Percentiles rank a stretch among this genome's conserved stretches.
Evolutionary conservation across 1,140 invertebrate species (phyloP).

Genomic region (Drosophila paulistorum): DNA sequence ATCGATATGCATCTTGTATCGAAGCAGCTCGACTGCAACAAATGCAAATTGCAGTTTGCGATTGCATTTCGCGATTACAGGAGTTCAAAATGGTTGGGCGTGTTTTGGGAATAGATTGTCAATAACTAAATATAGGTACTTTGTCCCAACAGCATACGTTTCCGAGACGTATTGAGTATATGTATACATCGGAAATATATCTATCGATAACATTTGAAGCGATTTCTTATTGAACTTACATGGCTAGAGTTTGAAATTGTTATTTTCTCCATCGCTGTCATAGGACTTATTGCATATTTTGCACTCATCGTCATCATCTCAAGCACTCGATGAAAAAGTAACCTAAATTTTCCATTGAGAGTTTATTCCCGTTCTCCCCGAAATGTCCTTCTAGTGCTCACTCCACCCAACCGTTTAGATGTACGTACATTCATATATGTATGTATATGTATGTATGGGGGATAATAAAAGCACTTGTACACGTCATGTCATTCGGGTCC

Average conservation of each 20-base stretch:
- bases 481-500: conserved; percentile 71
- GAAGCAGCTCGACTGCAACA: background rate
- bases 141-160: too few species aligned
- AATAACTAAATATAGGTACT: background rate
- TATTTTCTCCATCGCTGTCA: conserved; percentile 23
- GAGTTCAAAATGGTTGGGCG: background rate
- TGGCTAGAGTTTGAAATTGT: background rate
- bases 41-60: conserved; percentile 34
- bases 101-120: conserved; percentile 26
- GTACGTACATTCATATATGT: background rate
- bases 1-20: conserved; percentile 60
- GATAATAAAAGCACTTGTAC: conserved; percentile 60
- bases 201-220: background rate
- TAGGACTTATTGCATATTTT: background rate
- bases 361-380: conserved; percentile 10
- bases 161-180: too few species aligned
- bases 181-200: background rate
- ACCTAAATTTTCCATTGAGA: conserved; percentile 67
- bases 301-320: conserved; percentile 1
- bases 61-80: conserved; percentile 8
- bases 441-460: background rate
- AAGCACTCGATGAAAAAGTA: conserved; percentile 46
- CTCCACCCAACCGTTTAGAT: background rate
- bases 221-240: background rate
- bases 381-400: conserved; percentile 1